Conservation (phyloP, 1,140 invertebrate species). For the Drosophila varians region DNA sequence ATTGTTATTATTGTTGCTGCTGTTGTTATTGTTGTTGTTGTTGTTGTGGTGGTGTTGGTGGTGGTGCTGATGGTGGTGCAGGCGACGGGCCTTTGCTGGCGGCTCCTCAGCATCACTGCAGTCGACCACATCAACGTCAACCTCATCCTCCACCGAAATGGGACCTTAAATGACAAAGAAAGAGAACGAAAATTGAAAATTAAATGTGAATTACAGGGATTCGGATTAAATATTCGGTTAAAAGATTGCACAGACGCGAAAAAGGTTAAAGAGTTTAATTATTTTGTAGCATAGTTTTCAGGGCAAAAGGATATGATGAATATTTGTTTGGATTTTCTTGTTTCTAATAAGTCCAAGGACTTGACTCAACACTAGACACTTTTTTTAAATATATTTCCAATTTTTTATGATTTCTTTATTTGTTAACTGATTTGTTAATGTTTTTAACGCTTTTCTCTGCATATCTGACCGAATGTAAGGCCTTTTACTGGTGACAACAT, state of each 20-base stretch:
- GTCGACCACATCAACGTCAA: constrained; percentile 85
- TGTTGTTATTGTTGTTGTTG: constrained; percentile 46
- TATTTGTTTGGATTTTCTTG: too few species aligned
- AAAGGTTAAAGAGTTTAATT: too few species aligned
- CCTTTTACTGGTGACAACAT: constrained; percentile 30
- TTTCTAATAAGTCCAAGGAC: too few species aligned
- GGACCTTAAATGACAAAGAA: constrained; percentile 73
- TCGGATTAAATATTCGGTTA: neutral
- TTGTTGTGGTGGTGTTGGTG: constrained; percentile 45
- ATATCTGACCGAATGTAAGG: constrained; percentile 2
- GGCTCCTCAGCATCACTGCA: constrained; percentile 84
- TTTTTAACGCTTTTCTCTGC: neutral
- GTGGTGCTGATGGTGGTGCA: constrained; percentile 64
- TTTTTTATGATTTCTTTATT: neutral
- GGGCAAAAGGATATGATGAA: too few species aligned
- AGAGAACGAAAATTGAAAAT: constrained; percentile 42
- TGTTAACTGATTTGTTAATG: neutral
- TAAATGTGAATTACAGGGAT: constrained; percentile 32
- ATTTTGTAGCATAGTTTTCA: too few species aligned
- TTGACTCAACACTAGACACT: neutral
- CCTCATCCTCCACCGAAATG: constrained; percentile 84
- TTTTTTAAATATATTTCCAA: neutral
- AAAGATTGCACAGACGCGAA: neutral
- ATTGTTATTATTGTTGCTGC: constrained; percentile 54
- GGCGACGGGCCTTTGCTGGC: constrained; percentile 70